phyloP scores from a whole-genome alignment of 2,888 invertebrate genomes.

The Orchestes rusci region DNA sequence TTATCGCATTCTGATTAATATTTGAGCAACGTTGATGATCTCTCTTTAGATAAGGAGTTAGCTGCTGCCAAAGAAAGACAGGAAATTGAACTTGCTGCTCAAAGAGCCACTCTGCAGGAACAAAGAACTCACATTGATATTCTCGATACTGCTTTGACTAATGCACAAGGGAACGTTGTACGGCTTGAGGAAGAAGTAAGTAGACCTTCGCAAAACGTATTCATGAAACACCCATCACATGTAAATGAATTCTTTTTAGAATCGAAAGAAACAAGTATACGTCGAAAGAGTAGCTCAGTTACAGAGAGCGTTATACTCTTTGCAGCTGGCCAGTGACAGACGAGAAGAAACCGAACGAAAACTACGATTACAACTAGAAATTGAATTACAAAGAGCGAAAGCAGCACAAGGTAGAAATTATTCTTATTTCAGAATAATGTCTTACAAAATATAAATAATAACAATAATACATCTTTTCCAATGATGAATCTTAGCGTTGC shows the following conservation, averaged over 20 bases:
- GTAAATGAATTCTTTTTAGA: no score
- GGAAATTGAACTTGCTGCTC: constrained; percentile 85
- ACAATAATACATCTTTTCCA: no score
- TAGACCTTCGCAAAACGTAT: no score
- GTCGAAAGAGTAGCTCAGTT: constrained; percentile 79
- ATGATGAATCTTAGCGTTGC: no score
- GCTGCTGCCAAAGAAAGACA: constrained; percentile 84
- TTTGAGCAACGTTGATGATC: background rate
- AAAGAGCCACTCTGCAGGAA: constrained; percentile 82
- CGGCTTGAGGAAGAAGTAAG: constrained; percentile 82
- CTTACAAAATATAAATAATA: no score
- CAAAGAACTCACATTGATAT: constrained; percentile 90
- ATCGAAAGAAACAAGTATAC: constrained; percentile 76
- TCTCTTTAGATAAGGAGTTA: constrained; percentile 73
- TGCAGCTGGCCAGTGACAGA: constrained; percentile 77
- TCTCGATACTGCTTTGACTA: constrained; percentile 82
- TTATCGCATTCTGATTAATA: background rate
- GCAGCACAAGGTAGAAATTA: constrained; percentile 32
- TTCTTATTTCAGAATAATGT: no score
- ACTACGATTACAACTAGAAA: constrained; percentile 75
- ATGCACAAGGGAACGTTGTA: constrained; percentile 83
- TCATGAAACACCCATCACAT: no score
- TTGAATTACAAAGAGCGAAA: constrained; percentile 63
- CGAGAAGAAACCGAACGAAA: constrained; percentile 81
- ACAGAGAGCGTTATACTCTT: constrained; percentile 70